Base-by-base conservation (phyloP, 1,140 invertebrate species). In the Pogonomyrmex californicus region DNA sequence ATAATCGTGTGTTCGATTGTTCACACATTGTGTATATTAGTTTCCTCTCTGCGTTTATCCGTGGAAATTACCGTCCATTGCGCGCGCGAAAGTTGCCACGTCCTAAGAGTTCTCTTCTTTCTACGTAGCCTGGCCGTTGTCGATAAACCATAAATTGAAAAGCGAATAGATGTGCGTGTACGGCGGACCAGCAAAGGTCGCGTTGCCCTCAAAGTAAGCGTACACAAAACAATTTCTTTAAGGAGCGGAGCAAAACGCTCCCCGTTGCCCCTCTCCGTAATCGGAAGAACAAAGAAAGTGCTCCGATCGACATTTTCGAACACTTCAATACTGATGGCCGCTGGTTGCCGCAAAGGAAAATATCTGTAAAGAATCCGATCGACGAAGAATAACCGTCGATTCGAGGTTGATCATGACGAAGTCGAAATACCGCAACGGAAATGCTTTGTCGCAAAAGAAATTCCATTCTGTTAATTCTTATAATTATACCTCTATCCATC, bases 81-180 rank as follows among this genome's bases (percentile, higher is more conserved):
- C 12, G 7, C 14, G 23, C 58, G 73, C 70, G 76, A 86, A 86
- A 81, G 68, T 76, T 79, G 51, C 73, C 65, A 4, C 56, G 30
- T 60, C n/a, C n/a, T 30, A 17, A 49, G 49, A 47, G 56, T 54
- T 63, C 70, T 12, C 38, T 63, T 86, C 56, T 79, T 73, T 66
- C 65, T 23, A 60, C 65, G 58, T 58, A 66, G 58, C 70, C 75
- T 23, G 76, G 17, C 6, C 82, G 73, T 51, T 73, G 68, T 81
- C 87, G 88, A 90, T 82, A 75, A 89, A 77, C 41, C 54, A 86
- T 89, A 91, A 91, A 91, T 91, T 91, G 88, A 51, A 86, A 89
- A 89, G 85, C 86, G 82, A 63, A 41, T 33, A 56, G 49, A 44
- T 58, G 30, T 23, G 47, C 56, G 49, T 17, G 30, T 66, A 63